Conservation (phyloP, 92 coral and sea anemone species). For the Umimayanthus chanpuru region DNA sequence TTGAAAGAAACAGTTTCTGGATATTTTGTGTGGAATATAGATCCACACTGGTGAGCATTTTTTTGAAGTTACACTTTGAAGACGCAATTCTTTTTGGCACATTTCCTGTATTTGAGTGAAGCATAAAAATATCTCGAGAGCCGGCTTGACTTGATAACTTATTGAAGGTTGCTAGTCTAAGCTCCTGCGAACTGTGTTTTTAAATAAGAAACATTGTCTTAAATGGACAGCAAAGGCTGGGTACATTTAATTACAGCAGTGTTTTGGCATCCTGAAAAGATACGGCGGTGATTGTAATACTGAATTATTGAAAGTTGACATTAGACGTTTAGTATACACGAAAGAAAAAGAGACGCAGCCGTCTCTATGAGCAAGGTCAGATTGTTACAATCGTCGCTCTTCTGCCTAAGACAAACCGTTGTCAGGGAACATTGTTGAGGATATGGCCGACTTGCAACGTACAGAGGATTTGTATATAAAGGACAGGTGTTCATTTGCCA, state of each 20-base stretch:
- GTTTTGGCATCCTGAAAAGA: neutral
- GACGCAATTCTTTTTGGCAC: neutral
- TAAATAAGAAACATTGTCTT: too few relatives aligned
- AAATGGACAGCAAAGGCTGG: neutral
- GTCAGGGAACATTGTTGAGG: neutral
- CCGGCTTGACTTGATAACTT: neutral
- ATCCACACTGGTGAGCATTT: neutral
- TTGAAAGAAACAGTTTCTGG: neutral
- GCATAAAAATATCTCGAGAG: neutral
- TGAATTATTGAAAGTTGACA: neutral
- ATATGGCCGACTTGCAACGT: neutral
- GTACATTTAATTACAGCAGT: neutral
- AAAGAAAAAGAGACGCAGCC: neutral
- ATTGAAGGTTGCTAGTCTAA: neutral
- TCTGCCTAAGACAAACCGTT: neutral
- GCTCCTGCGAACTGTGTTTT: neutral
- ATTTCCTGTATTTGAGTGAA: neutral
- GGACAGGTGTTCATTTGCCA: neutral
- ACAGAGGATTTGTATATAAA: neutral
- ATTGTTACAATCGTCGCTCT: neutral
- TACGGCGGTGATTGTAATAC: neutral
- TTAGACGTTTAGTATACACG: too few relatives aligned
- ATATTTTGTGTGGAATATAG: neutral
- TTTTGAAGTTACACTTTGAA: neutral
- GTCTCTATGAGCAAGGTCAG: neutral